These are phyloP conservation scores for Sphyrna mokarran DNA, from an alignment of 2,113 vertebrate genomes.

Conservation along the genomic window DNA sequence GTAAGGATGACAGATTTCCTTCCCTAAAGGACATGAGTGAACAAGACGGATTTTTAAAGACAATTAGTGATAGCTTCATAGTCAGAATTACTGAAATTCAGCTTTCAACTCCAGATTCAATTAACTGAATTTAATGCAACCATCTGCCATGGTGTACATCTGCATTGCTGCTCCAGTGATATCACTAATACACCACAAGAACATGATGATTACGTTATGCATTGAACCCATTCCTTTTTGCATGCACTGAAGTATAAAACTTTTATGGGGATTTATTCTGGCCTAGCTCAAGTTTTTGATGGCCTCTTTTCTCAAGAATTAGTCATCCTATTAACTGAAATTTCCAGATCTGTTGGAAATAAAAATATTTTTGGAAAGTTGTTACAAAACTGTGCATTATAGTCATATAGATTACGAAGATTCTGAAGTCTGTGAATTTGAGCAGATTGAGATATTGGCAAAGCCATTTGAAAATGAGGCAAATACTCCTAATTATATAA, in stretches of 20 bases:
- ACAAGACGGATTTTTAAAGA: too few species aligned
- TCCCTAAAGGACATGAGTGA: too few species aligned
- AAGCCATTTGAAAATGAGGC: not conserved
- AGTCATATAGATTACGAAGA: not conserved
- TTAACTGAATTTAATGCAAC: too few species aligned
- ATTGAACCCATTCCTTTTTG: not conserved
- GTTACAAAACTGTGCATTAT: not conserved
- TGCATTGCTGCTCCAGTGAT: too few species aligned
- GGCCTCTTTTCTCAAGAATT: too few species aligned
- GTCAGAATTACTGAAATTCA: too few species aligned
- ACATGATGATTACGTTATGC: not conserved
- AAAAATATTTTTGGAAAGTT: not conserved
- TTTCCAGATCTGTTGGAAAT: not conserved
- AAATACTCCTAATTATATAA: not conserved
- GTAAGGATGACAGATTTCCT: too few species aligned
- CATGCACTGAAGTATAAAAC: not conserved
- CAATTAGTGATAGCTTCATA: too few species aligned
- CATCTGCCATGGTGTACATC: too few species aligned
- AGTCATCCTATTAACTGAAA: not conserved
- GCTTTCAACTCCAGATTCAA: too few species aligned
- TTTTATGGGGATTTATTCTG: not conserved
- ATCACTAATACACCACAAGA: not conserved
- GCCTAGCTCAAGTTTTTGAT: not conserved
- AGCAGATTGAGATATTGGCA: not conserved
- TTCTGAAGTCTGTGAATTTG: not conserved